Percentiles rank a stretch among this genome's conserved stretches.
Conservation (phyloP, 1,140 invertebrate genomes). For the Eupristina koningsbergeri region DNA sequence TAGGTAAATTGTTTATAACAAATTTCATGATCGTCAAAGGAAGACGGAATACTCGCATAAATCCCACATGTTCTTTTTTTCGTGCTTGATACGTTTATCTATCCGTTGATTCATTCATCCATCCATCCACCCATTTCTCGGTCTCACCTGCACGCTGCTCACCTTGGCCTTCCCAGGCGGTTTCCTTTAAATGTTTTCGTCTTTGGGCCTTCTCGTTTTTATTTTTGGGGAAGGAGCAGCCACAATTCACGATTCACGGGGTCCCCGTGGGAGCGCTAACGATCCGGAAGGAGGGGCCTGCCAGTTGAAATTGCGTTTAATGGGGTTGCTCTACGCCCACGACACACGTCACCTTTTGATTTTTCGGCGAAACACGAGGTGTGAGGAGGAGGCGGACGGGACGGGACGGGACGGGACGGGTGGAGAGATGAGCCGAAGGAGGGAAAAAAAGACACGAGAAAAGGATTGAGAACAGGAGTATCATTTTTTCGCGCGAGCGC, state of each 20-base stretch:
- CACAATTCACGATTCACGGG: not conserved
- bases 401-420: conserved; percentile 18
- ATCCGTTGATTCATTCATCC: no score
- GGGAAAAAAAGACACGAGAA: not conserved
- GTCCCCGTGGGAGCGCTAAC: conserved; percentile 10
- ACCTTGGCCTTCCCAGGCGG: not conserved
- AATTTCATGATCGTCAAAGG: conserved; percentile 4
- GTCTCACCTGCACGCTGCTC: no score
- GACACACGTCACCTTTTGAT: not conserved
- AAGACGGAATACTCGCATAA: conserved; percentile 20
- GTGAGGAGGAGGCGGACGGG: conserved; percentile 37
- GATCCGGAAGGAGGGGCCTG: conserved; percentile 42
- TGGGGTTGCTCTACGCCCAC: conserved; percentile 29
- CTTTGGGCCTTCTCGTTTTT: conserved; percentile 11
- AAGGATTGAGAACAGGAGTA: conserved; percentile 28
- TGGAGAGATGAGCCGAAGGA: conserved; percentile 28
- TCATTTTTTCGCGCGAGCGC: conserved; percentile 3
- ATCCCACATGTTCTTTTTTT: conserved; percentile 21
- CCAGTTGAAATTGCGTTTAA: conserved; percentile 41
- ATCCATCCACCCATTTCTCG: conserved; percentile 4
- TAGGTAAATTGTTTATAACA: not conserved
- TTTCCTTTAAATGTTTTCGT: conserved; percentile 17
- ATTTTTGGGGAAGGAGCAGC: conserved; percentile 35
- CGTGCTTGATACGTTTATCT: no score
- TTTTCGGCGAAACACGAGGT: conserved; percentile 37